Evolutionary conservation across 2,888 invertebrate species (phyloP), one percentile per base, ranked within the genome.

Genomic region (Oscheius myriophilus): DNA sequence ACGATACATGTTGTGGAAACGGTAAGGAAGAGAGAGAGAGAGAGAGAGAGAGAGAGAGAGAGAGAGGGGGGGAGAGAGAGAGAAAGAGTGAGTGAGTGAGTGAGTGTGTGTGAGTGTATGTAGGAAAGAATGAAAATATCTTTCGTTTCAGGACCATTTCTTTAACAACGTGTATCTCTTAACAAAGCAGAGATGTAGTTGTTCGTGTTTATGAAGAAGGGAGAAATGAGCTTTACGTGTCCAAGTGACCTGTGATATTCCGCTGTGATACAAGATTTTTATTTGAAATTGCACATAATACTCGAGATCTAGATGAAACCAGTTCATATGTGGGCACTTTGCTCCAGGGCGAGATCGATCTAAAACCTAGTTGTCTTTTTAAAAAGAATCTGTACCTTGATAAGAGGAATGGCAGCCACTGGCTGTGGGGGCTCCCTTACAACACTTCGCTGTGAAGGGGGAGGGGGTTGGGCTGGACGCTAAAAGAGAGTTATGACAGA

Each of bases 131-230:
- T 6, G 21, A 49, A 9, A 49, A 18, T 49, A 57, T 21, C 12
- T 33, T 7, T n/a, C 45, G 57, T 71, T 76, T 21, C 72, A 76
- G 73, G 58, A 55, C 1, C 51, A 70, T 21, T 76, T 72, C 68
- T 72, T 71, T 2, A 76, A 74, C 53, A 72, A 74, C 42, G 76
- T 76, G 9, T 70, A 58, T 41, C 62, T 76, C 0, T 54, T 76
- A 49, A 72, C 72, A 7, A 76, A 76, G 54, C 71, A 72, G 52
- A 71, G 72, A 63, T 76, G 76, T 26, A 68, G 69, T 42, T 76
- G 76, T 58, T 71, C 72, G 6, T 76, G 76, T 42, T 42, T n/a
- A 18, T 63, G 18, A 46, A 18, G 14, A 11, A 14, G 12, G 33
- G n/a, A 23, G 43, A 16, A n/a, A 18, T n/a, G 45, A 25, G 43